These are phyloP conservation scores for Oreotragus oreotragus DNA, from an alignment of 2,113 vertebrate species.

Conservation along the genomic window DNA sequence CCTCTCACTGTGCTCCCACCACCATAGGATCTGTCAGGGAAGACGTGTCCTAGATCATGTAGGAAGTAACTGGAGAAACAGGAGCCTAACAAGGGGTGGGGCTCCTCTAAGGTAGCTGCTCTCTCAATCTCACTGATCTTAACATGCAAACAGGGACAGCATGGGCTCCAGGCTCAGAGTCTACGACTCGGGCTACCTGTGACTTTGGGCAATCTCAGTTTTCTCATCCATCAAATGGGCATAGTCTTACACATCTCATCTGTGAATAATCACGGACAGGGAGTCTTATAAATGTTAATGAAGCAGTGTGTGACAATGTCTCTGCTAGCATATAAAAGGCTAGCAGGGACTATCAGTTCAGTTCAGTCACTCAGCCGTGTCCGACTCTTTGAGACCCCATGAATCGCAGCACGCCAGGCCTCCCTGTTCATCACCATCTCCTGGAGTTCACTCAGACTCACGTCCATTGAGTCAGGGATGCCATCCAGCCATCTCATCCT, in stretches of 20 bases:
- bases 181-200: not conserved
- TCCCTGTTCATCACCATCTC: too few relatives aligned
- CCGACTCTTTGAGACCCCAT: too few relatives aligned
- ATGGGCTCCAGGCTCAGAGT: not conserved
- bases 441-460: too few relatives aligned
- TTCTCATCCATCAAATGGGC: not conserved
- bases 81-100: not conserved
- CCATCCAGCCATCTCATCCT: too few relatives aligned
- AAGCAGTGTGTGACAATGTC: not conserved
- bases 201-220: not conserved
- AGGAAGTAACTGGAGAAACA: not conserved
- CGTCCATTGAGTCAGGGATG: too few relatives aligned
- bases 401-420: too few relatives aligned
- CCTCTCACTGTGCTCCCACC: not conserved
- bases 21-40: not conserved
- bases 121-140: not conserved
- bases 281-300: not conserved
- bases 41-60: rapidly evolving
- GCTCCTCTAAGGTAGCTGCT: not conserved
- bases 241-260: not conserved
- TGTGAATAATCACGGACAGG: not conserved
- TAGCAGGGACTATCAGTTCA: not conserved
- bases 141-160: rapidly evolving
- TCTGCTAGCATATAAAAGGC: not conserved
- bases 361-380: too few relatives aligned